These are phyloP conservation scores for Channa maculata DNA, from an alignment of 2,113 vertebrate species.

Conservation along the genomic window DNA sequence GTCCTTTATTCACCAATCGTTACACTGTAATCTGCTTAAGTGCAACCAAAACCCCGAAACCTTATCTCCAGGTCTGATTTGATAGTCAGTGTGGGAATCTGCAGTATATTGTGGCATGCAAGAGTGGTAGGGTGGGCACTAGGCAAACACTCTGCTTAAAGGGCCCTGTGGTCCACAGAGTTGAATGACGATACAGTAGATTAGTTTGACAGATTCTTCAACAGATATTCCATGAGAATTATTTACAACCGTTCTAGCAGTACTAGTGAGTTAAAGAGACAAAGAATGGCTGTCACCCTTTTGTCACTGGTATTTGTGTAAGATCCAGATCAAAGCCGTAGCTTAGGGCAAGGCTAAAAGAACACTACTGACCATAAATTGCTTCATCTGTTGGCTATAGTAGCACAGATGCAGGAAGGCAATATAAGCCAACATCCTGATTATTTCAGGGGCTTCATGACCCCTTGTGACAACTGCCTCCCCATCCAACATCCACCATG, in stretches of 20 bases:
- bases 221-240: slow-evolving; percentile 11
- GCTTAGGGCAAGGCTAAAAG: slow-evolving; percentile 57
- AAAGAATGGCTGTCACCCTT: slow-evolving; percentile 36
- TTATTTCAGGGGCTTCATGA: slow-evolving; percentile 53
- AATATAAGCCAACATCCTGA: slow-evolving; percentile 47
- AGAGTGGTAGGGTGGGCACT: neutral
- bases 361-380: slow-evolving; percentile 55
- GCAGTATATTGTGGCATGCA: neutral
- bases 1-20: slow-evolving; percentile 45
- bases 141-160: neutral
- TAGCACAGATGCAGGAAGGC: slow-evolving; percentile 37
- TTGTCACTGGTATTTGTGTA: slow-evolving; percentile 55
- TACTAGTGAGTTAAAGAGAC: slow-evolving; percentile 17
- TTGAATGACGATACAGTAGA: neutral
- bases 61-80: slow-evolving; percentile 45
- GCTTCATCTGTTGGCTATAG: slow-evolving; percentile 41
- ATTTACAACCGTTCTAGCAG: slow-evolving; percentile 18
- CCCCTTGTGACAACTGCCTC: slow-evolving; percentile 55
- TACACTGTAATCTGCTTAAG: slow-evolving; percentile 52
- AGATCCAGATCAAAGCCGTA: slow-evolving; percentile 50
- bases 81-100: slow-evolving; percentile 10
- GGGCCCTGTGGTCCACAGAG: neutral
- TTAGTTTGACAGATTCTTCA: neutral
- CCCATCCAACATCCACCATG: slow-evolving; percentile 52
- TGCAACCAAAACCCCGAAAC: slow-evolving; percentile 54